phyloP scores from a whole-genome alignment of 2,797 vertebrate genomes.

The Apodemus agrarius region DNA sequence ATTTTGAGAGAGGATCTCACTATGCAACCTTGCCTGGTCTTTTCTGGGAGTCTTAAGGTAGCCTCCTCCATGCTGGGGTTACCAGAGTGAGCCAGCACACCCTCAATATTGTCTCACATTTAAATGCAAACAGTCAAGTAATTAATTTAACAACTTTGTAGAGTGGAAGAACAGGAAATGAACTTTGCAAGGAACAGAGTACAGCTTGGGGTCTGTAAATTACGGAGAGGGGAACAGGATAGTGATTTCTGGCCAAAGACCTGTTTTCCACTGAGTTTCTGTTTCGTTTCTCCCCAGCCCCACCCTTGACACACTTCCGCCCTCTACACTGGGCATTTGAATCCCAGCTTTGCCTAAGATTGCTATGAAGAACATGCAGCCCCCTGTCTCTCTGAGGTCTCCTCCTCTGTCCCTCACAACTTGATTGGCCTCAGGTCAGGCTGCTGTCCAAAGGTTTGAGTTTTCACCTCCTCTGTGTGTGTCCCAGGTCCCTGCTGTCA shows the following conservation, averaged over 20 bases:
- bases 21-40: neutral
- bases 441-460: neutral
- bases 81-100: neutral
- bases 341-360: neutral
- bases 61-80: neutral
- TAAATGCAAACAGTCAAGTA: neutral
- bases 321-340: neutral
- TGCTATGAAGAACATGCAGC: neutral
- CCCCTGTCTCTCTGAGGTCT: neutral
- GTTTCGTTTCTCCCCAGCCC: neutral
- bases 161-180: neutral
- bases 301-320: neutral
- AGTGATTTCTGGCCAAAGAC: too few relatives aligned
- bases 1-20: neutral
- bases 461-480: neutral
- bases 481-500: neutral
- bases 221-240: too few relatives aligned
- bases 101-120: neutral
- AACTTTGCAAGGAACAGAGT: neutral
- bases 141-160: neutral
- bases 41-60: neutral
- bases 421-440: neutral
- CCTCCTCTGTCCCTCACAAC: neutral
- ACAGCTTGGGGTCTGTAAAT: neutral
- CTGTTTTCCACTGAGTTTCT: neutral